A percentile compares a stretch with the other conserved stretches of the same genome.
Conservation (phyloP, 2,113 vertebrate species). For the Solea solea region DNA sequence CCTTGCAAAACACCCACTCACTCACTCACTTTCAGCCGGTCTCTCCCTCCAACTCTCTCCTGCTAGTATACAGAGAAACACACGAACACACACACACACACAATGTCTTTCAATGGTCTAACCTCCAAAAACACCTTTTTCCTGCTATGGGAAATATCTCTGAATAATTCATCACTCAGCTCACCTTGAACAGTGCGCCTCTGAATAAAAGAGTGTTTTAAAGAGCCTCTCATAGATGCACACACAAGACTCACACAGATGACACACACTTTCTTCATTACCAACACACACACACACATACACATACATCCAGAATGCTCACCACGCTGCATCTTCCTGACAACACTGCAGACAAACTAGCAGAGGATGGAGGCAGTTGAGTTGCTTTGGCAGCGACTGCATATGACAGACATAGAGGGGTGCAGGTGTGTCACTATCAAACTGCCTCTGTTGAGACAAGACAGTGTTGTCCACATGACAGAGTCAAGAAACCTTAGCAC, state of each 20-base stretch:
- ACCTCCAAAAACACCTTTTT: conserved; percentile 74
- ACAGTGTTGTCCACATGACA: conserved; percentile 68
- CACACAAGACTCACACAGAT: conserved; percentile 35
- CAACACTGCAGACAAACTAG: conserved; percentile 70
- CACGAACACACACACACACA: conserved; percentile 31
- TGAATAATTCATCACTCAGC: conserved; percentile 78
- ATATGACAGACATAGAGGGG: conserved; percentile 57
- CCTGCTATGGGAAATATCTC: conserved; percentile 66
- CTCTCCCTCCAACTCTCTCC: conserved; percentile 12
- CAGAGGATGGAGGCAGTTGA: conserved; percentile 70
- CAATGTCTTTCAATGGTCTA: conserved; percentile 60
- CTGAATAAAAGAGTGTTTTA: conserved; percentile 75
- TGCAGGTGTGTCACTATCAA: conserved; percentile 73
- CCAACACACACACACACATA: conserved; percentile 17
- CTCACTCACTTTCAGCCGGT: conserved; percentile 32
- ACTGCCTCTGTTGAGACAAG: conserved; percentile 64
- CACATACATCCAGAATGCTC: neutral
- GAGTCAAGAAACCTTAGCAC: conserved; percentile 58
- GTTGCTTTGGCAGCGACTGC: conserved; percentile 66
- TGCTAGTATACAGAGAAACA: conserved; percentile 33
- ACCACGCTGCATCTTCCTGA: conserved; percentile 51
- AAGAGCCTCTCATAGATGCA: conserved; percentile 65
- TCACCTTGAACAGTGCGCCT: conserved; percentile 75
- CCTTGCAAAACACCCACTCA: conserved; percentile 64
- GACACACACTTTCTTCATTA: conserved; percentile 11